phyloP scores from a whole-genome alignment of 2,797 vertebrate species.

The Pseudomugil gertrudae region DNA sequence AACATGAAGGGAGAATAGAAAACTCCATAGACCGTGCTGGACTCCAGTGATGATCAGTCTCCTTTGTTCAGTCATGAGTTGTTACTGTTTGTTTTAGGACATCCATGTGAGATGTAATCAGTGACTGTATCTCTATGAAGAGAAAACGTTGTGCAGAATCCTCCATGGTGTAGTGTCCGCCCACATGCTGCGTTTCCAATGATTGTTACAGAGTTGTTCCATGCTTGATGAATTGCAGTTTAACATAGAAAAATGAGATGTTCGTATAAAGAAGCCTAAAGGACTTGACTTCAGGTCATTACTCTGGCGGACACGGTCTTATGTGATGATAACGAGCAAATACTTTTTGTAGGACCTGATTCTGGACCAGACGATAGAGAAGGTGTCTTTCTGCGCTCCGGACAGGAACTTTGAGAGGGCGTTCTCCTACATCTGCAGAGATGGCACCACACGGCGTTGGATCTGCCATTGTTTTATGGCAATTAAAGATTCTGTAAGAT shows the following conservation, averaged over 20 bases:
- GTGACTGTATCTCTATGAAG: too few relatives aligned
- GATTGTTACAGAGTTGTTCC: too few relatives aligned
- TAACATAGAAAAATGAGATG: too few relatives aligned
- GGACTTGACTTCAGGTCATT: too few relatives aligned
- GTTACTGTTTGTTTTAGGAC: too few relatives aligned
- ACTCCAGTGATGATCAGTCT: not conserved
- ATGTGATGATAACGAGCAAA: not conserved
- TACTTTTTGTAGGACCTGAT: constrained; percentile 89
- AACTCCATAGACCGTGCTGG: not conserved
- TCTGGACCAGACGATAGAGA: constrained; percentile 99
- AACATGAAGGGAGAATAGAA: too few relatives aligned
- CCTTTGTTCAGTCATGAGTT: not conserved
- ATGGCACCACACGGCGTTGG: constrained; percentile 97
- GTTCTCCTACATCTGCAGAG: constrained; percentile 98
- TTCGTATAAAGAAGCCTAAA: too few relatives aligned
- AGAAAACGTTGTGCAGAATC: too few relatives aligned
- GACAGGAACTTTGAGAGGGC: constrained; percentile 98
- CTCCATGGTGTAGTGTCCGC: too few relatives aligned
- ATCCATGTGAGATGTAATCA: too few relatives aligned
- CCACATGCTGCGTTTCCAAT: too few relatives aligned
- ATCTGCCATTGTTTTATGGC: constrained; percentile 99
- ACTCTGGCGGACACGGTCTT: not conserved
- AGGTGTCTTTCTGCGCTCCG: constrained; percentile 98
- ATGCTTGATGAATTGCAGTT: too few relatives aligned
- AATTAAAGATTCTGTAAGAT: constrained; percentile 94